A percentile compares a stretch with the other conserved stretches of the same genome.
These are phyloP conservation scores for Rhinella marina DNA, from an alignment of 2,797 vertebrate species.

Conservation along the genomic window DNA sequence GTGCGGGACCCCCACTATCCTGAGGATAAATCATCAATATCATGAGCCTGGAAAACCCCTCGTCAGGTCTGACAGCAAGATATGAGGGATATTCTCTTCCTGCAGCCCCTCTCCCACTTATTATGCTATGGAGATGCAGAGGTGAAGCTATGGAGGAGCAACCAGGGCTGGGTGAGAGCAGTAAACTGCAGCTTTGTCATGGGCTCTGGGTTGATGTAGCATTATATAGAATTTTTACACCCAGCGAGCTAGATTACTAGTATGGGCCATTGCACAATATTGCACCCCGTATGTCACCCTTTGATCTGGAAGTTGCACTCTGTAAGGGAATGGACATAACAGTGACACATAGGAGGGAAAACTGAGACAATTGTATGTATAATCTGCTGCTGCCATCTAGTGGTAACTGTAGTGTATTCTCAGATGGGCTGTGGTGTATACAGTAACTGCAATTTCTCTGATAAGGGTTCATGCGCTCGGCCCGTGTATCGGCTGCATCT, in stretches of 20 bases:
- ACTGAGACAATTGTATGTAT: no score
- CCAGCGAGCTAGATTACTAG: background rate
- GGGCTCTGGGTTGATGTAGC: background rate
- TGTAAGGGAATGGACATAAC: background rate
- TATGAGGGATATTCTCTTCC: background rate
- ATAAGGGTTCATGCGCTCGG: no score
- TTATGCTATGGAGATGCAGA: background rate
- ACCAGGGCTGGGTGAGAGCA: no score
- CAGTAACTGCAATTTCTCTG: no score
- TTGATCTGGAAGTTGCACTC: background rate
- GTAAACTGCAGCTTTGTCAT: no score
- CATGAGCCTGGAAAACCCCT: no score
- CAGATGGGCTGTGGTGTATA: background rate
- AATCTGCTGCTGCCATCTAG: background rate
- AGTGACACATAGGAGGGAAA: no score
- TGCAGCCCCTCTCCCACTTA: background rate
- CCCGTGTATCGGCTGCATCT: no score
- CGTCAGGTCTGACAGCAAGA: background rate
- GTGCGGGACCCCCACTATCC: no score
- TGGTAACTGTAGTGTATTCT: background rate
- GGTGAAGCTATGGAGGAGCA: no score
- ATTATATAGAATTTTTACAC: background rate
- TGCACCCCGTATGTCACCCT: background rate
- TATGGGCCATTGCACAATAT: no score
- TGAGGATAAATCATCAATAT: no score